Evolutionary conservation across 2,113 vertebrate genomes (phyloP), one percentile per base, ranked within the genome.

Genomic region (Podarcis raffonei): DNA sequence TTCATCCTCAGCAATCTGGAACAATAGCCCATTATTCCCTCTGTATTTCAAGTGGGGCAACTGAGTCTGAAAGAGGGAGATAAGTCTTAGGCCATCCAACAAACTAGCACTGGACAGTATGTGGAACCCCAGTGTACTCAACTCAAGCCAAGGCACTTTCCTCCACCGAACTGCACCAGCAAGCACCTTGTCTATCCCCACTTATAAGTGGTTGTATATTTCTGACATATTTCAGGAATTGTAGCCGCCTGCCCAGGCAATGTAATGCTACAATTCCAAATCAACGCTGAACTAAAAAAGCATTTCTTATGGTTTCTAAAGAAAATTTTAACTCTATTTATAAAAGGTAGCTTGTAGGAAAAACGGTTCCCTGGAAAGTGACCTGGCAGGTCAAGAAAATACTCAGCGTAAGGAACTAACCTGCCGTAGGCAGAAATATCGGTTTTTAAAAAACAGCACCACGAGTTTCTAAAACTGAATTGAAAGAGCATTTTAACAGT

Each of bases 221-320:
- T 91, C 92, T 89, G 0, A 0, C 81, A 62, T 30, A 2, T 81
- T 80, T 53, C 80, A 35, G 15, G 20, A 9, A 15, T 35, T 62
- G 8, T 25, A 88, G n/a, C 25, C 39, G 37, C 32, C 12, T 39
- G 37, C 71, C 27, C 35, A 25, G 30, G 11, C 6, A 65, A 25
- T 75, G 30, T 66, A 59, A 27, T 65, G 11, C 11, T 32, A 66
- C 27, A 4, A 27, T 79, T 83, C 16, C 0, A 76, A 89, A 35
- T 22, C n/a, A 81, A 81, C 9, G 8, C 15, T 20, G 71, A 85
- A 89, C 32, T 27, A 62, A 91, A 48, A 81, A 69, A 53, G 92
- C 91, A 87, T 89, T 32, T 91, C 92, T 91, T 84, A 32, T 35
- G 20, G 30, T 30, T 74, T 57, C 62, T 11, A 59, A 59, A 65